Conservation (phyloP, 2,888 invertebrate genomes). For the Cetonia aurata region DNA sequence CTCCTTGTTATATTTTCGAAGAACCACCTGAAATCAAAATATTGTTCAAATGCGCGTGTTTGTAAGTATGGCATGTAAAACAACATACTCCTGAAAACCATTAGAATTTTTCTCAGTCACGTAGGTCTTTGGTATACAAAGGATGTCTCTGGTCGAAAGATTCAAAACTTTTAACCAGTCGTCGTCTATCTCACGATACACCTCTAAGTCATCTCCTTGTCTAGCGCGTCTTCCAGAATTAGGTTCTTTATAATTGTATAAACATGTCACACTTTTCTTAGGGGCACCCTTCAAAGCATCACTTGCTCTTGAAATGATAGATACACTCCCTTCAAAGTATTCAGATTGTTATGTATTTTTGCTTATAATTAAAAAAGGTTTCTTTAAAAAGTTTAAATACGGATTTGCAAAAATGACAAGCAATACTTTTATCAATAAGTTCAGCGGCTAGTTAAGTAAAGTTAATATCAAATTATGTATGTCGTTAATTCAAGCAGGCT, state of each 20-base stretch:
- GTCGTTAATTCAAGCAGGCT: too few relatives aligned
- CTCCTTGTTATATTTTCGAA: constrained; percentile 97
- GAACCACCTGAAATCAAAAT: constrained; percentile 86
- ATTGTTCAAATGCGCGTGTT: neutral
- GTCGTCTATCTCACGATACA: constrained; percentile 91
- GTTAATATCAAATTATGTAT: too few relatives aligned
- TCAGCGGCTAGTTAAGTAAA: too few relatives aligned
- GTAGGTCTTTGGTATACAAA: constrained; percentile 97
- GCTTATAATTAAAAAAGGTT: too few relatives aligned
- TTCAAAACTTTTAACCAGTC: constrained; percentile 98
- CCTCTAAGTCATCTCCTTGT: constrained; percentile 20
- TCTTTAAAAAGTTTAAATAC: too few relatives aligned
- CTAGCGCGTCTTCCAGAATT: constrained; percentile 20
- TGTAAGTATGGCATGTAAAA: neutral
- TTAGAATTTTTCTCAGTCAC: constrained; percentile 96
- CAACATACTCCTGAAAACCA: constrained; percentile 96
- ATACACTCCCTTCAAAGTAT: constrained; percentile 58
- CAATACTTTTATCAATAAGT: too few relatives aligned
- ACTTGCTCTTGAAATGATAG: constrained; percentile 67
- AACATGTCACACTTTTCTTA: constrained; percentile 13
- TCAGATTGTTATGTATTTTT: too few relatives aligned
- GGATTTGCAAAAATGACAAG: too few relatives aligned
- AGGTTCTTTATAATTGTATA: constrained; percentile 22
- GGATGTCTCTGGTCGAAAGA: constrained; percentile 85
- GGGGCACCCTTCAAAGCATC: constrained; percentile 80